These are phyloP conservation scores for Achlya flavicornis DNA, from an alignment of 2,888 invertebrate species.

Conservation along the genomic window DNA sequence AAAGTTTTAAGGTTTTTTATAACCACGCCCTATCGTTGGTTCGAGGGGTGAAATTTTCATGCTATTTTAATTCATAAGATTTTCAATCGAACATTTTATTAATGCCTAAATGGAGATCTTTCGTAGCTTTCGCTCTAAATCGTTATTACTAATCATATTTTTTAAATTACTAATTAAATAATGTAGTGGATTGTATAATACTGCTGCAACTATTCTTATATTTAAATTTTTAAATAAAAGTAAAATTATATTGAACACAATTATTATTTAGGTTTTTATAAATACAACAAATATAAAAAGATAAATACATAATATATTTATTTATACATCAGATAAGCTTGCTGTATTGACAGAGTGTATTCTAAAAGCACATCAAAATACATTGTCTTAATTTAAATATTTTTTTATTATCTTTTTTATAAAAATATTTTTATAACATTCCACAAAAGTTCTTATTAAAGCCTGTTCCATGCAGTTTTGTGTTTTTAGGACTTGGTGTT, in stretches of 20 bases:
- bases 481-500: slow-evolving; percentile 33
- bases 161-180: too few relatives aligned
- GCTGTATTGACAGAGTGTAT: slow-evolving; percentile 9
- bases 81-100: too few relatives aligned
- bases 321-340: neutral
- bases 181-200: too few relatives aligned
- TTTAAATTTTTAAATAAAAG: too few relatives aligned
- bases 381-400: slow-evolving; percentile 18
- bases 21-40: too few relatives aligned
- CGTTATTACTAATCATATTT: neutral
- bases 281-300: neutral
- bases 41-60: too few relatives aligned
- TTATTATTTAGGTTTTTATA: too few relatives aligned
- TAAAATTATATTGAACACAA: neutral
- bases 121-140: neutral
- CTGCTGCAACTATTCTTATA: too few relatives aligned
- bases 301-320: neutral
- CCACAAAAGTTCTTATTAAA: slow-evolving; percentile 61
- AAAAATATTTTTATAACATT: slow-evolving; percentile 42
- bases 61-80: too few relatives aligned
- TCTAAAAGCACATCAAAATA: slow-evolving; percentile 58
- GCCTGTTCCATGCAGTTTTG: slow-evolving; percentile 69
- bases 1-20: too few relatives aligned
- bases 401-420: slow-evolving; percentile 31
- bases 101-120: too few relatives aligned